Percentiles rank a stretch among this genome's conserved stretches.
Evolutionary conservation across 1,140 invertebrate genomes (phyloP).

Genomic region (Latrodectus geometricus): DNA sequence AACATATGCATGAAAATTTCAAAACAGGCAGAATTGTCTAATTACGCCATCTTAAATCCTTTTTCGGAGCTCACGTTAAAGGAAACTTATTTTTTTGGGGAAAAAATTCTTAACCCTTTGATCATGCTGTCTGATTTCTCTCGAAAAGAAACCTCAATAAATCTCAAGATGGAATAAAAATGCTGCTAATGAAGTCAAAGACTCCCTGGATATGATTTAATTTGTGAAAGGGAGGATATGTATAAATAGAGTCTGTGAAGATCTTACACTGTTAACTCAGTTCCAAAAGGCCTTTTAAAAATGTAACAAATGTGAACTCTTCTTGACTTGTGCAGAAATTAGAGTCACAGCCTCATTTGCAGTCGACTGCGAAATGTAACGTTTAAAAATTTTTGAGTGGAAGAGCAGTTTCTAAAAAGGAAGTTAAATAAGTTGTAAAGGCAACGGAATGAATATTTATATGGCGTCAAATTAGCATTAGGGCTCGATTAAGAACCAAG

Average conservation of each 20-base stretch:
- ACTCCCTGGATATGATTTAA: not conserved
- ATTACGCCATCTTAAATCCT: too few relatives aligned
- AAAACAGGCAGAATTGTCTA: too few relatives aligned
- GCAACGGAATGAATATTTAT: conserved; percentile 55
- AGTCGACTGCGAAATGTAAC: not conserved
- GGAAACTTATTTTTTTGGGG: too few relatives aligned
- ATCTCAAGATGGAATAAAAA: not conserved
- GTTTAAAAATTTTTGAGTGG: conserved; percentile 15
- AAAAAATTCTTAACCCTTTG: too few relatives aligned
- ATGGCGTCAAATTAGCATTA: conserved; percentile 52
- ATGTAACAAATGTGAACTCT: not conserved
- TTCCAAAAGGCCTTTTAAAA: not conserved
- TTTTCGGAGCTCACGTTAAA: too few relatives aligned
- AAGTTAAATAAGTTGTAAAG: conserved; percentile 53
- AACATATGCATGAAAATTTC: too few relatives aligned
- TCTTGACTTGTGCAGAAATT: not conserved
- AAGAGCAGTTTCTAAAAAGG: conserved; percentile 31
- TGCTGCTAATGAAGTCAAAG: not conserved
- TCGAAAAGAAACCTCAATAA: not conserved
- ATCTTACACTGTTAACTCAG: not conserved
- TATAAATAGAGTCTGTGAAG: not conserved
- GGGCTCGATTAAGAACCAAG: conserved; percentile 33
- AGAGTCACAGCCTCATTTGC: conserved; percentile 8
- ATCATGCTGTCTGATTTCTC: too few relatives aligned
- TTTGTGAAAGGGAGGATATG: not conserved